Percentiles rank a stretch among this genome's conserved stretches.
Evolutionary conservation across 2,113 vertebrate genomes (phyloP).

Genomic region (Melanocharis versteri): DNA sequence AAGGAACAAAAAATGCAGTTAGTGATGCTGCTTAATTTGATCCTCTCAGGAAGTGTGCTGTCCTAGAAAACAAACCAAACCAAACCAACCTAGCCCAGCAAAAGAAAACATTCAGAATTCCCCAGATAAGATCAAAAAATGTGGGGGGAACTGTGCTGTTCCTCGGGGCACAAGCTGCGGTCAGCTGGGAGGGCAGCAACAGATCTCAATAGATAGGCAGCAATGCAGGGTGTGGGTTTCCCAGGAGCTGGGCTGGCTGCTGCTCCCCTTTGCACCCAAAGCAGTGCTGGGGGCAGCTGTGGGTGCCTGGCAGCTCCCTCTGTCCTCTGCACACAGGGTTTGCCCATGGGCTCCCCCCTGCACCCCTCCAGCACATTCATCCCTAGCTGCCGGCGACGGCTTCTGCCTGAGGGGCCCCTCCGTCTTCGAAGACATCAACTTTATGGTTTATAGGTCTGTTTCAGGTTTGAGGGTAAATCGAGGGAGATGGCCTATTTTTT

Average conservation of each 20-base stretch:
- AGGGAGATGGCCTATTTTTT: background rate
- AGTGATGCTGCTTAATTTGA: background rate
- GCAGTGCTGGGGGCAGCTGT: background rate
- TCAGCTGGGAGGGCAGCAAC: background rate
- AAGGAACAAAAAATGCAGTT: background rate
- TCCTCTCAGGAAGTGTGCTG: background rate
- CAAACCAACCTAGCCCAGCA: background rate
- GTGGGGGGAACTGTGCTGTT: background rate
- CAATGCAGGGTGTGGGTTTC: background rate
- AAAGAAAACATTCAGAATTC: background rate
- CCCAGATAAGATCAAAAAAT: constrained; percentile 14
- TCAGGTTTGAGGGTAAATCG: background rate
- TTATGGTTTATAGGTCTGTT: background rate
- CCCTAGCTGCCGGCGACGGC: rapidly evolving
- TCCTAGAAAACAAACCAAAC: constrained; percentile 2
- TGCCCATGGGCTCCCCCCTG: background rate
- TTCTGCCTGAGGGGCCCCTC: background rate
- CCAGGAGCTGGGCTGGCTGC: rapidly evolving
- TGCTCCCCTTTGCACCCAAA: background rate
- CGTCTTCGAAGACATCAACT: background rate
- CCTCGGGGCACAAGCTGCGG: background rate
- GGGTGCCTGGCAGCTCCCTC: background rate
- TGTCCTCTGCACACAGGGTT: background rate
- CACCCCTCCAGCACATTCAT: background rate
- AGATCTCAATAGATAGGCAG: background rate